Percentiles rank a stretch among this genome's conserved stretches.
These are phyloP conservation scores for Diarsia dahlii DNA, from an alignment of 2,888 invertebrate genomes.

Conservation along the genomic window DNA sequence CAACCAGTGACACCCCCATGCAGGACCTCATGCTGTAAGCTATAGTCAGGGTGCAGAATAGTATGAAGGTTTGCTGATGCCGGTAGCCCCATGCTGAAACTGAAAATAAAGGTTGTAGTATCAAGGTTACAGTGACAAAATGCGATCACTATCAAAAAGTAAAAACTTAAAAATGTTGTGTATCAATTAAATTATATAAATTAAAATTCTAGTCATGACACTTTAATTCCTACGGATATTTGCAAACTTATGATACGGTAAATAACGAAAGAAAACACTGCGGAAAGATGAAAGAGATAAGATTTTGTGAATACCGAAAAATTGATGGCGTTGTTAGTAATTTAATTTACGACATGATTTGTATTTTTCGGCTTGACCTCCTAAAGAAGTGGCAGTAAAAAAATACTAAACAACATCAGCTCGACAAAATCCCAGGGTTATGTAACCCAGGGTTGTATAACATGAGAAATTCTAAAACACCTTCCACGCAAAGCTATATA, in stretches of 20 bases:
- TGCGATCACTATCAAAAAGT: not conserved
- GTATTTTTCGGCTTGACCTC: not conserved
- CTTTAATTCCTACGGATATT: not conserved
- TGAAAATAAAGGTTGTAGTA: slow-evolving; percentile 16
- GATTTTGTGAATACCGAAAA: not conserved
- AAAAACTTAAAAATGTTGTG: too few relatives aligned
- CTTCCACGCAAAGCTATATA: too few relatives aligned
- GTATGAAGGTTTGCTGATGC: slow-evolving; percentile 91
- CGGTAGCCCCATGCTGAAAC: slow-evolving; percentile 84
- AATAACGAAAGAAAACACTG: not conserved
- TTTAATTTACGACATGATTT: not conserved
- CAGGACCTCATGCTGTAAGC: slow-evolving; percentile 92
- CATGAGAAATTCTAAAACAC: too few relatives aligned
- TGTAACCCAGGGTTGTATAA: too few relatives aligned
- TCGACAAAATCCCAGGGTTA: too few relatives aligned
- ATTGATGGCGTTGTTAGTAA: not conserved
- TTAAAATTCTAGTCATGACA: not conserved
- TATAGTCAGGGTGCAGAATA: slow-evolving; percentile 90
- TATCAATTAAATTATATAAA: not conserved
- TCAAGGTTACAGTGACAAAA: not conserved
- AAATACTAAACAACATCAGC: too few relatives aligned
- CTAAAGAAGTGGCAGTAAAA: too few relatives aligned
- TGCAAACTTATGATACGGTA: not conserved
- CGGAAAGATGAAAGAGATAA: not conserved
- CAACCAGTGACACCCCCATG: slow-evolving; percentile 92